Evolutionary conservation across 1,140 invertebrate species (phyloP).

Genomic region (Drosophila fuyamai): DNA sequence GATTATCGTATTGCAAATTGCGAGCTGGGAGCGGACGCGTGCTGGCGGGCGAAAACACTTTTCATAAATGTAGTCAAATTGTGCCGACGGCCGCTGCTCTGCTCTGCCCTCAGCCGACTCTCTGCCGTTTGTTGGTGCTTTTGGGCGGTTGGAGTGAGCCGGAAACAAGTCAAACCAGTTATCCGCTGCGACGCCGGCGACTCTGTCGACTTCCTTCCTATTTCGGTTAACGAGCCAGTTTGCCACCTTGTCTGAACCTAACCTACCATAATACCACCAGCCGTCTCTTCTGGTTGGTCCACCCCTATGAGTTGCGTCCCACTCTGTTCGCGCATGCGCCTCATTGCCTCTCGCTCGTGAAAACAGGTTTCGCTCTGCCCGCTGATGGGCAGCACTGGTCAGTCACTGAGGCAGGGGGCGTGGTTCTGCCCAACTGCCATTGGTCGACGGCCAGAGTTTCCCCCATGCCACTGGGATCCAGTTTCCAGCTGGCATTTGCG

Average conservation of each 20-base stretch:
- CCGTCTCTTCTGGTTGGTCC: conserved; percentile 40
- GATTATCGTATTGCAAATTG: conserved; percentile 18
- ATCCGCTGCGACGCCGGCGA: conserved; percentile 33
- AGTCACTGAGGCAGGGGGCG: conserved; percentile 59
- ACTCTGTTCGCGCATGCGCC: conserved; percentile 51
- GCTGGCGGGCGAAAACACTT: conserved; percentile 76
- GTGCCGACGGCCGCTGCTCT: conserved; percentile 64
- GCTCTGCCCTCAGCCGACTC: conserved; percentile 18
- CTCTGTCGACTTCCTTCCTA: conserved; percentile 69
- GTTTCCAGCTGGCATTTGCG: conserved; percentile 48
- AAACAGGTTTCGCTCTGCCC: conserved; percentile 64
- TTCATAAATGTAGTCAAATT: conserved; percentile 77
- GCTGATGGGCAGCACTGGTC: conserved; percentile 73
- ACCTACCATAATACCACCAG: conserved; percentile 81
- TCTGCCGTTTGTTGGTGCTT: conserved; percentile 25
- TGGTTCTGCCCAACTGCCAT: conserved; percentile 46
- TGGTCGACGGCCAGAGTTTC: conserved; percentile 34
- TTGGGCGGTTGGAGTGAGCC: conserved; percentile 57
- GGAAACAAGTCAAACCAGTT: conserved; percentile 80
- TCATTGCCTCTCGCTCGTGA: conserved; percentile 31
- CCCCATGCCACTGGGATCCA: not conserved
- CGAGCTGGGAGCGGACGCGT: conserved; percentile 71
- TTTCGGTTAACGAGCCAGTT: conserved; percentile 81
- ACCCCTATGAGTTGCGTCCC: conserved; percentile 33
- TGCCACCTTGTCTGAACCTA: conserved; percentile 83